A percentile compares a stretch with the other conserved stretches of the same genome.
Evolutionary conservation across 2,888 invertebrate genomes (phyloP).

Genomic region (Diplolepis rosae): DNA sequence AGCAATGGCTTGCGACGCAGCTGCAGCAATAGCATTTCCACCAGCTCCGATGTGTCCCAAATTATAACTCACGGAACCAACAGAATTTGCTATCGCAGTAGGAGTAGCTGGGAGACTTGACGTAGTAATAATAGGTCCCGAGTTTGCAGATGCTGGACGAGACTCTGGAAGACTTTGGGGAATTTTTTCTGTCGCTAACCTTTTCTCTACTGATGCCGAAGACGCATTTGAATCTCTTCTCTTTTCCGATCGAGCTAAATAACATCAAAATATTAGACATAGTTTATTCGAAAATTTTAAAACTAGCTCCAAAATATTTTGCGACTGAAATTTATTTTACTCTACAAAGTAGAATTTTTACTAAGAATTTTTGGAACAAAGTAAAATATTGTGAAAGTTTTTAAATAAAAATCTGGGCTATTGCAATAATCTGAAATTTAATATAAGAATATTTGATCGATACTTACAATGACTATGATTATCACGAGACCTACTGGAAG

Average conservation of each 20-base stretch:
- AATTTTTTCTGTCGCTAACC: constrained; percentile 72
- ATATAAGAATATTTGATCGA: too few species aligned
- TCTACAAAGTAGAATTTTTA: too few species aligned
- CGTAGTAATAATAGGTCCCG: constrained; percentile 65
- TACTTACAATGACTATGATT: constrained; percentile 71
- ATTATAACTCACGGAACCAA: constrained; percentile 78
- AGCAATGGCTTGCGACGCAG: constrained; percentile 96
- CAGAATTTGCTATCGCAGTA: constrained; percentile 65
- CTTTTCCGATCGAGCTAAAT: constrained; percentile 81
- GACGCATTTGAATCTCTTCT: constrained; percentile 82
- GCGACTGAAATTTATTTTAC: too few species aligned
- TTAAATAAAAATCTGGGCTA: too few species aligned
- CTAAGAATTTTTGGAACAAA: too few species aligned
- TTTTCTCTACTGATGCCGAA: constrained; percentile 74
- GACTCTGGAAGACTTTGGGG: constrained; percentile 67
- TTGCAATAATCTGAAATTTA: too few species aligned
- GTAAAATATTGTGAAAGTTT: too few species aligned
- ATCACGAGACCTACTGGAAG: constrained; percentile 69
- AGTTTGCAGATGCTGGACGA: constrained; percentile 69
- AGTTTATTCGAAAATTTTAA: too few species aligned
- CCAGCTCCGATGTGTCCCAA: constrained; percentile 91
- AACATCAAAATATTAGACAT: too few species aligned
- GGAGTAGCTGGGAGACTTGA: constrained; percentile 65
- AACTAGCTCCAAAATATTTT: too few species aligned
- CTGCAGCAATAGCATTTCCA: constrained; percentile 91